These are phyloP conservation scores for Aspiorhynchus laticeps DNA, from an alignment of 2,113 vertebrate species.

Conservation along the genomic window DNA sequence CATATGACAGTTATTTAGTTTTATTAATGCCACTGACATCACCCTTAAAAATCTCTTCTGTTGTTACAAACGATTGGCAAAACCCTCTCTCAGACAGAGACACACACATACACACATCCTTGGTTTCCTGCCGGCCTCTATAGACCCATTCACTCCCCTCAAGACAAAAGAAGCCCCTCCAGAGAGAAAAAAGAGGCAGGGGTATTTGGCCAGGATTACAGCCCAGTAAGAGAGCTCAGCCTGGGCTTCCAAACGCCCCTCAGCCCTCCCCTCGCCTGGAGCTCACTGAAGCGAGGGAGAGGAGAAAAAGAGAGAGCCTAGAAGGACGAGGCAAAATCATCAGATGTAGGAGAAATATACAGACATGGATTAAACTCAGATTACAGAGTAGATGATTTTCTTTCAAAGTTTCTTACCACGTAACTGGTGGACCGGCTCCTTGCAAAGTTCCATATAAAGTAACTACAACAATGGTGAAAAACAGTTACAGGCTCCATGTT, in stretches of 20 bases:
- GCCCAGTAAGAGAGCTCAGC: slow-evolving; percentile 80
- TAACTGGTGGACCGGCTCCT: background rate
- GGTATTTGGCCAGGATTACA: slow-evolving; percentile 83
- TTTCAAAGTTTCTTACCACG: background rate
- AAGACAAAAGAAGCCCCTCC: slow-evolving; percentile 79
- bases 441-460: background rate
- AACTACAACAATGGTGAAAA: background rate
- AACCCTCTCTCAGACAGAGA: slow-evolving; percentile 53
- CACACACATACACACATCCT: slow-evolving; percentile 75
- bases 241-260: slow-evolving; percentile 74
- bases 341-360: background rate
- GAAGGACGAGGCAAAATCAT: slow-evolving; percentile 14
- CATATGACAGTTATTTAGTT: slow-evolving; percentile 85
- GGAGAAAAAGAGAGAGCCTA: slow-evolving; percentile 23
- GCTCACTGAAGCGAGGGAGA: slow-evolving; percentile 41
- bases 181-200: slow-evolving; percentile 80
- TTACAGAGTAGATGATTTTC: background rate
- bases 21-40: slow-evolving; percentile 77
- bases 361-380: slow-evolving; percentile 8
- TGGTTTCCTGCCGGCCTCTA: slow-evolving; percentile 76
- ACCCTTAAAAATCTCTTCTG: slow-evolving; percentile 39
- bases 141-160: slow-evolving; percentile 83
- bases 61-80: slow-evolving; percentile 3
- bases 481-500: slow-evolving; percentile 4
- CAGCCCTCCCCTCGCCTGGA: slow-evolving; percentile 73